Evolutionary conservation across 1,140 invertebrate species (phyloP), one percentile per base, ranked within the genome.

Genomic region (Calliphora vicina): DNA sequence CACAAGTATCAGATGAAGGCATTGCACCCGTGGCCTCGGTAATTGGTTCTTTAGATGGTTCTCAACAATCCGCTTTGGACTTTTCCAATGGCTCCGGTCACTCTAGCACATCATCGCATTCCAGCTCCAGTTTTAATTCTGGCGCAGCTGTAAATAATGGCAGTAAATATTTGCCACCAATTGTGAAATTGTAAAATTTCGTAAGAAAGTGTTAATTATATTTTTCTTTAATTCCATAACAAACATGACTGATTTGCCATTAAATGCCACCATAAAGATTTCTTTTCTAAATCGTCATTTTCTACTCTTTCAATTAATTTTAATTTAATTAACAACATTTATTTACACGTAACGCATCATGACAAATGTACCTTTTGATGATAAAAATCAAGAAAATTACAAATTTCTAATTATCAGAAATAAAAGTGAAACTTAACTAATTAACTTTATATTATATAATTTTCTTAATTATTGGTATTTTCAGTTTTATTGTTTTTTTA

Each of bases 1-100:
- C 89, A 15, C 88, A 90, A 81, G 76, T 89, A 3, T 89, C 88
- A 0, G 89, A 90, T 72, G 89, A 90, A 82, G 89, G 89, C 10
- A 82, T 90, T 15, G 89, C 89, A 3, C 89, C 88, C 15, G 88
- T 90, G 13, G 86, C 87, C 27, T 90, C 89, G 1, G 89, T 90
- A 2, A 90, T 90, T 29, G 89, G 89, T 2, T 84, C 87, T 3
- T 80, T 90, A 80, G 87, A 88, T 43, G 84, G 83, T 26, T 9
- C 61, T 23, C 71, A 35, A 6, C 35, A 45, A n/a, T 23, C 67
- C 43, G 73, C 26, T 20, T 23, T 25, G 15, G 50, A 50, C 2
- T 67, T 42, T 29, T 80, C 50, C 9, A n/a, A 20, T 25, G 35
- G 67, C 15, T 71, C 72, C 71, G 72, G 26, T 25, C 2, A 74